phyloP scores from a whole-genome alignment of 2,888 invertebrate species.

The Drosophila histrio region DNA sequence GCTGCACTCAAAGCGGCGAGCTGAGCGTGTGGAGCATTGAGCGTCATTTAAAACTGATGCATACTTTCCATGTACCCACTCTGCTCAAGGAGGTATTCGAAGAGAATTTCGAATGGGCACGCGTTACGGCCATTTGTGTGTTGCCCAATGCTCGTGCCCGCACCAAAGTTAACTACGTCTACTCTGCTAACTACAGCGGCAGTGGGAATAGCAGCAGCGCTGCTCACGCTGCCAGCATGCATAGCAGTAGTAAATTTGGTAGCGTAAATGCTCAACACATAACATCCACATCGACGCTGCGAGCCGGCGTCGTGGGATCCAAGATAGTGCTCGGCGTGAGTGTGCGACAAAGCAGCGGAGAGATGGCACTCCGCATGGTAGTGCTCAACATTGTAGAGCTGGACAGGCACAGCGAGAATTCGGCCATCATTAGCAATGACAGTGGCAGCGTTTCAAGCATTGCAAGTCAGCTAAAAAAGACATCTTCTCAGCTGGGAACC shows the following conservation, averaged over 20 bases:
- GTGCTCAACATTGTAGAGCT: conserved; percentile 78
- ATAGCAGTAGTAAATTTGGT: conserved; percentile 52
- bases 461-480: conserved; percentile 61
- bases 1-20: conserved; percentile 86
- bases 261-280: conserved; percentile 65
- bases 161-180: conserved; percentile 76
- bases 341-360: conserved; percentile 76
- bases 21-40: conserved; percentile 94
- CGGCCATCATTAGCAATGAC: conserved; percentile 58
- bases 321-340: conserved; percentile 81
- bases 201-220: conserved; percentile 45
- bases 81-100: conserved; percentile 81
- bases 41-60: conserved; percentile 89
- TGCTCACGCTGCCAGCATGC: conserved; percentile 34
- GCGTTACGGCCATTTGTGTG: conserved; percentile 91
- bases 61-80: conserved; percentile 85
- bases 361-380: conserved; percentile 77
- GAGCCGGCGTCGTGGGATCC: conserved; percentile 80
- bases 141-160: conserved; percentile 86
- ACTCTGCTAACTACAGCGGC: conserved; percentile 65
- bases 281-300: conserved; percentile 79
- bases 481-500: conserved; percentile 57
- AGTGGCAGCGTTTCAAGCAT: conserved; percentile 63
- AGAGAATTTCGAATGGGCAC: conserved; percentile 80
- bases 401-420: conserved; percentile 66